Evolutionary conservation across 2,113 vertebrate genomes (phyloP).

Genomic region (Stomatorhinus ivindoensis): DNA sequence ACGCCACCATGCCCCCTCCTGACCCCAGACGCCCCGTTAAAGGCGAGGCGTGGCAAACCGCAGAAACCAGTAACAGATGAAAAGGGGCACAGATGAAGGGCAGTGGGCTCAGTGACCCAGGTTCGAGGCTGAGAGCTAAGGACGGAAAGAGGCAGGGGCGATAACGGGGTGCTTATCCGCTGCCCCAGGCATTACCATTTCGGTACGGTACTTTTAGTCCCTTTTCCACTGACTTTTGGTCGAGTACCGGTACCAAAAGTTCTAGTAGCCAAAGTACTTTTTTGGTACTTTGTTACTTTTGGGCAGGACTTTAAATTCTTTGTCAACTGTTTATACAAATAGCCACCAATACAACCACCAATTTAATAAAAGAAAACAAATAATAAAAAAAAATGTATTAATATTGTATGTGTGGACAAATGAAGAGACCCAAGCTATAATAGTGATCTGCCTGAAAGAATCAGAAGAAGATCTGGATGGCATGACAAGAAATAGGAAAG

Average conservation of each 20-base stretch:
- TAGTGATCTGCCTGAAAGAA: neutral
- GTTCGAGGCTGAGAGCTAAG: constrained; percentile 65
- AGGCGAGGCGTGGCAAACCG: constrained; percentile 54
- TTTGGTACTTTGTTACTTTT: neutral
- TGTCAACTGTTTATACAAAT: neutral
- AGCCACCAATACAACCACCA: neutral
- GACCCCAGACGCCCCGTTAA: constrained; percentile 52
- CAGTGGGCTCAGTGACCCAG: constrained; percentile 67
- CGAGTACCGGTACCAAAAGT: neutral
- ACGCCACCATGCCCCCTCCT: constrained; percentile 47
- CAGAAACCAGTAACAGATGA: constrained; percentile 67
- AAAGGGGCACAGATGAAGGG: constrained; percentile 74
- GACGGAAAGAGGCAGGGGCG: constrained; percentile 53
- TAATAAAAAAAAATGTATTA: neutral
- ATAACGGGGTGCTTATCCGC: neutral
- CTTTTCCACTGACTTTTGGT: neutral
- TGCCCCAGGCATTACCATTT: neutral
- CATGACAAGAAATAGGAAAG: neutral
- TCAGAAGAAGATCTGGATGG: neutral
- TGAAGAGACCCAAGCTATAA: neutral
- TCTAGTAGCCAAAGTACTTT: neutral
- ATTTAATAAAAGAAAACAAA: neutral
- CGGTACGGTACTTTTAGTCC: neutral
- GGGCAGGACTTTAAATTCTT: neutral
- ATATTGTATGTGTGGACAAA: neutral